Evolutionary conservation across 2,888 invertebrate genomes (phyloP), one percentile per base, ranked within the genome.

Genomic region (Lasioglossum calceatum): DNA sequence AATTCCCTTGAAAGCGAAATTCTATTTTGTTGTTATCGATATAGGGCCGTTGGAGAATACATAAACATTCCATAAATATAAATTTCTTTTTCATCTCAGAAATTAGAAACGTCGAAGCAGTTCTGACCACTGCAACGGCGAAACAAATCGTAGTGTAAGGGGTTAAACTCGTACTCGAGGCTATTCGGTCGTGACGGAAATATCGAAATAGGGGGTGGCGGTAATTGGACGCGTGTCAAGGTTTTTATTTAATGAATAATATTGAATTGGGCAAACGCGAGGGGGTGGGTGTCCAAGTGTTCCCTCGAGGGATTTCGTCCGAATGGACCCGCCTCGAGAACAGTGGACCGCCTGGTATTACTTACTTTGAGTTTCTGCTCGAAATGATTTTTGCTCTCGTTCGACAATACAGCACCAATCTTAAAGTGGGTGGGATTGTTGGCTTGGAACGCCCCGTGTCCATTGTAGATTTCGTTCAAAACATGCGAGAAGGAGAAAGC

Each of bases 331-430:
- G 61, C 19, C 50, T 44, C 19, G 64, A 16, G 7, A 44, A 74
- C 36, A 10, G 36, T 19, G 19, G 12, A 23, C 39, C 5, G n/a
- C 14, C 27, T 58, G 19, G 19, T 36, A 23, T n/a, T 77, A 91
- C 97, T 97, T 96, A 98, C 98, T 94, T 97, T 97, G 91, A 99
- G 98, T 47, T 97, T 98, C 92, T 98, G 97, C 93, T 97, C 97
- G 95, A 99, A 99, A 95, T 98, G 97, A 19, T 96, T 96, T 93
- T 98, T 97, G 89, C 98, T 98, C 91, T 97, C 97, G 95, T 97
- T 98, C 86, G 98, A 98, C 39, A 99, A 96, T 1, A 99, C 98
- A n/a, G 98, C 99, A 36, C 99, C 99, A 85, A 99, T 98, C 93
- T 98, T 98, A 95, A 98, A 98, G 91, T 97, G 97, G 23, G 96